Evolutionary conservation across 2,113 vertebrate species (phyloP), one percentile per base, ranked within the genome.

Genomic region (Thamnaconus septentrionalis): DNA sequence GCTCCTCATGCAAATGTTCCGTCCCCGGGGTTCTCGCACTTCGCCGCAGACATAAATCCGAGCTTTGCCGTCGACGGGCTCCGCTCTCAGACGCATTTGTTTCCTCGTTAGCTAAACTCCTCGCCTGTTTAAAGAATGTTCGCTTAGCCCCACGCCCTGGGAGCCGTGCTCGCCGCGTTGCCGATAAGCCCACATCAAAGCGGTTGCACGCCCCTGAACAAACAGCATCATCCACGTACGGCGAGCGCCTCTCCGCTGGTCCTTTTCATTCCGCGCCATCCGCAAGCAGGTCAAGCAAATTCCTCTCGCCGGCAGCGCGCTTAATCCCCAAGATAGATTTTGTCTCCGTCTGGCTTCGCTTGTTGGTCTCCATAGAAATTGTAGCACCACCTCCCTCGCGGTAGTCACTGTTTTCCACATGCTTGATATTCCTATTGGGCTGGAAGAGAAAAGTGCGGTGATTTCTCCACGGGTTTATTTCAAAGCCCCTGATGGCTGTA

Each of bases 111-210:
- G 68, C 64, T 61, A 59, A 47, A 53, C 18, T 77, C 64, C 55
- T 82, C 10, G 5, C 70, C 69, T 51, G 9, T 77, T 75, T 74
- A 66, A 43, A 63, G 59, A 56, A 53, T 69, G 64, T 48, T 48
- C 39, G 43, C 50, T 70, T 41, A 61, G 54, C 41, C 64, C 46
- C 61, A 47, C 49, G 65, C 57, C 60, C 51, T n/a, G 7, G 55
- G 61, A 83, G 78, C 64, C 66, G 54, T 52, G 49, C 62, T 67
- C 60, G 60, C 62, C 78, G 64, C 78, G 76, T 62, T 79, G 66
- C 79, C 53, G 57, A 78, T 82, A 79, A 79, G 78, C 71, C 56
- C 52, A 80, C 73, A 76, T 69, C 64, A 86, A 78, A 83, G 77
- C 48, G 51, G 8, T 42, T 60, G 69, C 42, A 18, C 69, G 75